Evolutionary conservation across 2,113 vertebrate species (phyloP), one percentile per base, ranked within the genome.

Genomic region (Gambusia holbrooki): DNA sequence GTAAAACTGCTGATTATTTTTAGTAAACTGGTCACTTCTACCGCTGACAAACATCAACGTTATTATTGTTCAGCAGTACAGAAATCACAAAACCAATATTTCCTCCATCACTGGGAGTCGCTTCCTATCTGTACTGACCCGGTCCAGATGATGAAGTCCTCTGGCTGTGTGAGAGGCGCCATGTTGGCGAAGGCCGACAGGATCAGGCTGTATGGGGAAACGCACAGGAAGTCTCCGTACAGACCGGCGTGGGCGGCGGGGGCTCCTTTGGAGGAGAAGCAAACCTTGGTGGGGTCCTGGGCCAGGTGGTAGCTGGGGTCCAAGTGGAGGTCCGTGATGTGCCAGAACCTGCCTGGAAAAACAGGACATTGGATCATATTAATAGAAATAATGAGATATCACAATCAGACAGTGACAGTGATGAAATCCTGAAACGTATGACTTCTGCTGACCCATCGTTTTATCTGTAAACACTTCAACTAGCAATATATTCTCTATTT

Each of bases 131-230:
- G 17, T 61, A 94, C 96, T 82, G 94, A 99, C 98, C 98, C 97
- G 2, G 98, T 99, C 98, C 98, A 99, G 90, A 99, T 96, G 90
- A 99, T 96, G 88, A 99, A 99, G 77, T 96, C 96, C 60, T 93
- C 90, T 54, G 94, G 88, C 65, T 92, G 91, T 10, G 93, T 83
- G 82, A 95, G 94, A 33, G 91, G 81, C 1, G 93, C 95, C 95
- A 99, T 97, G 89, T 95, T 95, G 10, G 84, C 54, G 83, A 98
- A 96, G n/a, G 96, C 96, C 45, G 98, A 99, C 82, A 95, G 93
- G 87, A 99, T 98, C 73, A 99, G 97, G 4, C 88, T 77, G 93
- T 98, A 99, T 0, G 98, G 97, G 37, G 97, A 97, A 91, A 99
- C 97, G 75, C 98, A 99, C 69, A 98, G 82, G 83, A 96, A 96